Conservation (phyloP, 2,888 invertebrate genomes). For the Caenorhabditis auriculariae region DNA sequence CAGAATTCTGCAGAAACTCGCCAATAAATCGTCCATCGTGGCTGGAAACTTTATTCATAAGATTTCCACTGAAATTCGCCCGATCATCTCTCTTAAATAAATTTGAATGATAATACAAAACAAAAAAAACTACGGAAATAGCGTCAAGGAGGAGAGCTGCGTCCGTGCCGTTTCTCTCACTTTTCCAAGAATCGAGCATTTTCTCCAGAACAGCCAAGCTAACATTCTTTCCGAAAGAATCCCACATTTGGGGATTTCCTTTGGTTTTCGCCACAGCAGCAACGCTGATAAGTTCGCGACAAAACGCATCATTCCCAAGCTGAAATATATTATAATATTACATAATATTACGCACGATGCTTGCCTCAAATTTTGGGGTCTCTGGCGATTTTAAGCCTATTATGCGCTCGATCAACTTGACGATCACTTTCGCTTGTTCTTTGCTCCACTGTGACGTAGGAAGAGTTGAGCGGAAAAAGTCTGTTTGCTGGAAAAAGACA, state of each 20-base stretch:
- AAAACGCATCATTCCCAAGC: not conserved
- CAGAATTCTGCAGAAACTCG: too few species aligned
- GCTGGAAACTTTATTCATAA: too few species aligned
- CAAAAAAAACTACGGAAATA: not conserved
- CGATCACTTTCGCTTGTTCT: not conserved
- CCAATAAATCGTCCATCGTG: too few species aligned
- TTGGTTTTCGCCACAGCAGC: too few species aligned
- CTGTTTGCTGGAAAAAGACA: not conserved
- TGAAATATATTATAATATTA: not conserved
- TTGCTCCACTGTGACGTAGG: not conserved
- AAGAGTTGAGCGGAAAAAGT: not conserved
- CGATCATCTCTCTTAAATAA: slow-evolving; percentile 5
- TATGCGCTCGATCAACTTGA: not conserved
- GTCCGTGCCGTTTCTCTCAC: slow-evolving; percentile 12
- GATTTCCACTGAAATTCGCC: too few species aligned
- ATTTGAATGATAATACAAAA: not conserved
- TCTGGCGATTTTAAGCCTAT: too few species aligned
- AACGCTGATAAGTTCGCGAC: too few species aligned
- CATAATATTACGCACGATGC: not conserved
- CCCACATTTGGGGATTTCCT: slow-evolving; percentile 8
- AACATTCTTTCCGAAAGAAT: not conserved
- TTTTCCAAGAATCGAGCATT: slow-evolving; percentile 18
- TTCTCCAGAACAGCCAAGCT: slow-evolving; percentile 5
- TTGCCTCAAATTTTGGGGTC: not conserved
- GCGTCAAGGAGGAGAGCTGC: too few species aligned